Percentiles rank a stretch among this genome's conserved stretches.
Conservation (phyloP, 1,140 invertebrate species). For the Caenorhabditis elegans region WBcel235 BX284603.4:13390501-13391000, state of each 20-base stretch:
- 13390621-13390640: constrained; percentile 97
- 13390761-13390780: no score
- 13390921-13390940: neutral
- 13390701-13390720: constrained; percentile 37
- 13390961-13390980: constrained; percentile 17
- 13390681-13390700: constrained; percentile 50
- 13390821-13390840: no score
- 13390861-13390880: no score
- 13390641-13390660: constrained; percentile 88
- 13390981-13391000: neutral
- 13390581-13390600: constrained; percentile 95
- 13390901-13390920: no score
- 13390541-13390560: constrained; percentile 94
- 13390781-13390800: no score
- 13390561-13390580: constrained; percentile 99
- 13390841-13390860: no score
- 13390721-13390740: neutral
- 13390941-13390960: neutral
- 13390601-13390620: constrained; percentile 84
- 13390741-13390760: neutral
- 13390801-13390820: no score
- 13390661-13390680: constrained; percentile 92
- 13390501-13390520: constrained; percentile 97
- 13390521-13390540: constrained; percentile 91
- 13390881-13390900: no score